phyloP scores from a whole-genome alignment of 2,888 invertebrate species.

The Parelbella ahira region DNA sequence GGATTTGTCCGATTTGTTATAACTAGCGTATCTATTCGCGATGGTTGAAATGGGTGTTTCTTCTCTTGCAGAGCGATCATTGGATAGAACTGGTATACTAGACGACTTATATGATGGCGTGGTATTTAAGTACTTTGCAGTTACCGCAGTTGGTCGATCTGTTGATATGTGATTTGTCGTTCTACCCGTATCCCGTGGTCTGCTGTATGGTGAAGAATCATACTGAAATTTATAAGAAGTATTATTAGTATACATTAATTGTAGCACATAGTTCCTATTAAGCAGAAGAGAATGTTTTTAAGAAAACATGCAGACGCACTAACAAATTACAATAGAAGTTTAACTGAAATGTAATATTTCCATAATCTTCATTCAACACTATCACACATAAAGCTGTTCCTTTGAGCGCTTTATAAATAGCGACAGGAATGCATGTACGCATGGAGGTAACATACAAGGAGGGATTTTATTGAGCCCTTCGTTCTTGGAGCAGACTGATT shows the following conservation, averaged over 20 bases:
- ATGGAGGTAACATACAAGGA: slow-evolving; percentile 42
- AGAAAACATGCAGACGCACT: no score
- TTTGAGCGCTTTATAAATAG: slow-evolving; percentile 67
- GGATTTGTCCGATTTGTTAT: slow-evolving; percentile 49
- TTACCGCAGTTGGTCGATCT: slow-evolving; percentile 66
- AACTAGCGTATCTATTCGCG: slow-evolving; percentile 65
- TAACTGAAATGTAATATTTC: slow-evolving; percentile 35
- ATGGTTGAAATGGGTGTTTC: slow-evolving; percentile 66
- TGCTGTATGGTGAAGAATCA: slow-evolving; percentile 62
- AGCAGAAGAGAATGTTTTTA: no score
- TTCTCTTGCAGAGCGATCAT: slow-evolving; percentile 60
- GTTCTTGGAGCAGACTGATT: slow-evolving; percentile 48
- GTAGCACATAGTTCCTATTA: no score
- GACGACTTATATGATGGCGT: slow-evolving; percentile 70
- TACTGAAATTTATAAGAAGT: slow-evolving; percentile 53
- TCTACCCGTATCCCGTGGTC: slow-evolving; percentile 54
- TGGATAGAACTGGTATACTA: slow-evolving; percentile 63
- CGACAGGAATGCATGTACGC: slow-evolving; percentile 51
- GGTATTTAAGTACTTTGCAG: slow-evolving; percentile 65
- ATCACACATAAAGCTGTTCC: slow-evolving; percentile 52
- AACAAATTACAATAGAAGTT: no score
- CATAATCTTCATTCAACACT: slow-evolving; percentile 57
- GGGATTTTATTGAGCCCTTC: slow-evolving; percentile 54
- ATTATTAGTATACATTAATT: no score
- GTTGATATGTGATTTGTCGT: slow-evolving; percentile 42